phyloP scores from a whole-genome alignment of 2,113 vertebrate species.

The Dunckerocampus dactyliophorus region DNA sequence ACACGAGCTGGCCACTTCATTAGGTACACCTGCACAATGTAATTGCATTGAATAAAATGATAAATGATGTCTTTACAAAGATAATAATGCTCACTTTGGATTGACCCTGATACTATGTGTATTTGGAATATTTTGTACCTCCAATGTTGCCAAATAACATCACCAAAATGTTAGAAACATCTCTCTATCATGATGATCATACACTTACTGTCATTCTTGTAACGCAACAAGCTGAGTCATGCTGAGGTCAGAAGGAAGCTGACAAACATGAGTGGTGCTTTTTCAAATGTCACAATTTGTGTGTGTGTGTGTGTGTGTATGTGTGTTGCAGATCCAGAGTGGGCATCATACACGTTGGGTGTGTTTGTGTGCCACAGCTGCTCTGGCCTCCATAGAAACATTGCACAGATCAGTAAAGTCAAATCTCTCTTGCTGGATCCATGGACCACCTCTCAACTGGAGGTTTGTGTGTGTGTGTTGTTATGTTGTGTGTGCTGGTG shows the following conservation, averaged over 20 bases:
- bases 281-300: neutral
- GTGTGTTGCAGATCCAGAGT: slow-evolving; percentile 73
- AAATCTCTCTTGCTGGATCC: slow-evolving; percentile 79
- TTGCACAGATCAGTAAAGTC: slow-evolving; percentile 80
- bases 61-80: too few species aligned
- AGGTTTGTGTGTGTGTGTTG: slow-evolving; percentile 60
- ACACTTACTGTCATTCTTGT: neutral
- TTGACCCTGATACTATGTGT: too few species aligned
- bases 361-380: slow-evolving; percentile 83
- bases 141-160: too few species aligned
- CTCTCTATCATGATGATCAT: too few species aligned
- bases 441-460: slow-evolving; percentile 78
- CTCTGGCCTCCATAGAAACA: slow-evolving; percentile 81
- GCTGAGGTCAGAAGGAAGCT: too few species aligned
- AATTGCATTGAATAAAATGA: too few species aligned
- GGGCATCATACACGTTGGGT: slow-evolving; percentile 85
- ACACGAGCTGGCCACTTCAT: too few species aligned
- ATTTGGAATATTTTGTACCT: too few species aligned
- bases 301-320: neutral
- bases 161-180: too few species aligned
- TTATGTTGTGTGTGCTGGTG: too few species aligned
- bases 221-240: neutral
- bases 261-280: neutral
- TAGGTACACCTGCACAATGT: too few species aligned
- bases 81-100: too few species aligned